Evolutionary conservation across 1,140 invertebrate genomes (phyloP).

Genomic region (Mercenaria mercenaria): DNA sequence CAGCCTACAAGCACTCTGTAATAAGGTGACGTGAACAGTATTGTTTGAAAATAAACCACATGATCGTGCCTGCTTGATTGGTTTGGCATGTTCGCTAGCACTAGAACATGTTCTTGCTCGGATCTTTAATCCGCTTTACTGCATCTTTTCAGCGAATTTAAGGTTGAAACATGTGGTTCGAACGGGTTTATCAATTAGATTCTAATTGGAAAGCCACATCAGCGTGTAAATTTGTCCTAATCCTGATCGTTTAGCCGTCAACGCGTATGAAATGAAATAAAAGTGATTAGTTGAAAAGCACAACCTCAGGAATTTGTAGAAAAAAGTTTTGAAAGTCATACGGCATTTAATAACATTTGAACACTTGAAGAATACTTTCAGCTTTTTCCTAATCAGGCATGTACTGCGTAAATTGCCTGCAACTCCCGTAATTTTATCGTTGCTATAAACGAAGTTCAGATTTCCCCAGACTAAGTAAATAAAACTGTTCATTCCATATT

Average conservation of each 20-base stretch:
- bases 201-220: conserved; percentile 48
- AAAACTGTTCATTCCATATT: too few species aligned
- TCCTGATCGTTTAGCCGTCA: conserved; percentile 13
- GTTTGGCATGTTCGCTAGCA: not conserved
- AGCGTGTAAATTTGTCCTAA: conserved; percentile 49
- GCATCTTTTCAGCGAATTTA: conserved; percentile 29
- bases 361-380: too few species aligned
- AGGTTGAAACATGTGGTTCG: conserved; percentile 37
- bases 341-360: too few species aligned
- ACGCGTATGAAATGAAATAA: conserved; percentile 43
- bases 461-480: too few species aligned
- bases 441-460: too few species aligned
- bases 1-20: too few species aligned
- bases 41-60: not conserved
- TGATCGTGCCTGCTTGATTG: conserved; percentile 22
- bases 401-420: too few species aligned
- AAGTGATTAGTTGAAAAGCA: not conserved
- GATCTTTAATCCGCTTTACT: conserved; percentile 40
- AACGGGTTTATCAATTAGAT: conserved; percentile 56
- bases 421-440: too few species aligned
- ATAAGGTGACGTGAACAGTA: not conserved
- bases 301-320: not conserved
- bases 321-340: too few species aligned
- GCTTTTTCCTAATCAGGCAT: too few species aligned
- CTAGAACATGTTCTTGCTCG: conserved; percentile 16